Base-by-base conservation (phyloP, 2,888 invertebrate species). In the Drosophila stalkeri region DNA sequence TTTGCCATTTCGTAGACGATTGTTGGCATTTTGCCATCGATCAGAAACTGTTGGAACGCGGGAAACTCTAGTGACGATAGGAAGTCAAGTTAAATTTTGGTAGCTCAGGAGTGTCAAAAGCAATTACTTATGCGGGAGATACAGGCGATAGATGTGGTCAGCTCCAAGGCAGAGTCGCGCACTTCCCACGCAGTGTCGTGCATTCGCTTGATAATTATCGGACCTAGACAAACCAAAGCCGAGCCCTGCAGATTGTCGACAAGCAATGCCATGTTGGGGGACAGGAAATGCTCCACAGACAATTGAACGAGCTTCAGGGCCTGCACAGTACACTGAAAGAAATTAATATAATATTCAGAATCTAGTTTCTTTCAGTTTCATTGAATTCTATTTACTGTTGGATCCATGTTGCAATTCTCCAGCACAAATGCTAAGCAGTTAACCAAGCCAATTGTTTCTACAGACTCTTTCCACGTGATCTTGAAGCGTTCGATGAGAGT, bases 131-230 rank as follows among this genome's bases (percentile, higher is more conserved):
- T 93, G 90, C 95, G 95, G 0, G 96, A 95, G 75, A 97, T 95
- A 47, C 94, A 94, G 0, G 96, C 95, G 87, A 96, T 95, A 0
- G 96, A 95, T 49, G 94, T 94, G 9, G 97, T 92, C 46, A 97
- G 93, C 91, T 97, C 97, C 33, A 97, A 90, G 0, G 96, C 95
- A 6, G 96, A 96, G 82, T 97, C 97, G 44, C 97, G 94, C 1
- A 97, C 95, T 91, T 97, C 97, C 97, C 97, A 97, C 56, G 95
- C 94, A 5, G 94, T 92, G 88, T 96, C 96, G 79, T 96, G 95
- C 90, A 97, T 93, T 89, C 96, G 95, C 91, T 94, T 94, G 57
- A 94, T 94, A 7, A 97, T 94, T 14, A 96, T 94, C 14, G 95
- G 94, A 0, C 96, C 96, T 11, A 97, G 92, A 69, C 95, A 94